Percentiles rank a stretch among this genome's conserved stretches.
phyloP scores from a whole-genome alignment of 2,113 vertebrate species.

The Sprattus sprattus region DNA sequence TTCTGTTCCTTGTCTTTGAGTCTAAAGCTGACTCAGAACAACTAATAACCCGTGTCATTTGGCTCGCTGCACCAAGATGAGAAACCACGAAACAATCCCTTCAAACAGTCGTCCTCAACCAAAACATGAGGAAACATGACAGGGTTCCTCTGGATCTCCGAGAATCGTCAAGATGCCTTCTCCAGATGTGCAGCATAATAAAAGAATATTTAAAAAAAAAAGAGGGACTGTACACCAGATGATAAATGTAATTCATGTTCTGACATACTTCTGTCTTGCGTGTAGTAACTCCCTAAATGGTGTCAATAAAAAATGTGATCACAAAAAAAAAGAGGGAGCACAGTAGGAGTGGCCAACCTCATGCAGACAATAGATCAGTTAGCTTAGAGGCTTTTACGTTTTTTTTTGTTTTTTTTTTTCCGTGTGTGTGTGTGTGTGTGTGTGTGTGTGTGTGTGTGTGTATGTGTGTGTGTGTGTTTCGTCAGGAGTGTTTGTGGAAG shows the following conservation, averaged over 20 bases:
- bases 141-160: not conserved
- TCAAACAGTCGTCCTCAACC: not conserved
- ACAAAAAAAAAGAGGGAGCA: constrained; percentile 1
- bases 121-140: not conserved
- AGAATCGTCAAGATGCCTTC: not conserved
- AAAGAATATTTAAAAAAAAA: not conserved
- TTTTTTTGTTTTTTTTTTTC: not conserved
- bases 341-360: not conserved
- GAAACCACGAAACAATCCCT: not conserved
- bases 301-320: too few species aligned
- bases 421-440: too few species aligned
- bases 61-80: not conserved
- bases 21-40: not conserved
- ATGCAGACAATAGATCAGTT: not conserved
- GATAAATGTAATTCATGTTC: not conserved
- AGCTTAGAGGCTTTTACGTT: not conserved
- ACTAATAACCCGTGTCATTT: constrained; percentile 4
- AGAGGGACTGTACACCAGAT: not conserved
- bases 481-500: constrained; percentile 8
- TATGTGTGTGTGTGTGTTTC: too few species aligned
- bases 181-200: not conserved
- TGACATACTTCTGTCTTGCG: too few species aligned
- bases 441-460: too few species aligned
- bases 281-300: too few species aligned
- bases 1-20: constrained; percentile 7